phyloP scores from a whole-genome alignment of 2,797 vertebrate species.

The Typhlichthys eigenmanni region DNA sequence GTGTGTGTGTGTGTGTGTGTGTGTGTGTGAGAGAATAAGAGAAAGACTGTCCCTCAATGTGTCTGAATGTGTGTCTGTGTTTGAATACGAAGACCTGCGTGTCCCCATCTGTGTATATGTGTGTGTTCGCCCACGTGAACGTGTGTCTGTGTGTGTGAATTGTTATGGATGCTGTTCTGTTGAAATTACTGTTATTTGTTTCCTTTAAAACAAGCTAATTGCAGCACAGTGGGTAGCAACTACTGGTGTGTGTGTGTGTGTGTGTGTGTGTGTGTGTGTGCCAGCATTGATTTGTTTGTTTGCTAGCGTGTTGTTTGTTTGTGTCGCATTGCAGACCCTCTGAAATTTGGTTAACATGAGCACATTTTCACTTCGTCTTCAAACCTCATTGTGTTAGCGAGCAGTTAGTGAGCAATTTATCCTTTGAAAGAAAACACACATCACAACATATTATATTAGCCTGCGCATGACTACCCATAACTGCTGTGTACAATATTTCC shows the following conservation, averaged over 20 bases:
- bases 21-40: constrained; percentile 6
- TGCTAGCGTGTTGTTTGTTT: constrained; percentile 71
- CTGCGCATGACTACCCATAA: too few relatives aligned
- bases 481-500: too few relatives aligned
- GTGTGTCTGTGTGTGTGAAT: constrained; percentile 54
- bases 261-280: constrained; percentile 9
- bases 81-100: constrained; percentile 13
- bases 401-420: constrained; percentile 41
- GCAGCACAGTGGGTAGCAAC: constrained; percentile 56
- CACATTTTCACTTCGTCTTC: constrained; percentile 56
- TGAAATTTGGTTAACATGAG: constrained; percentile 63
- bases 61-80: neutral
- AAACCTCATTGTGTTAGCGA: constrained; percentile 47
- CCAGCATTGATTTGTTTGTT: constrained; percentile 41
- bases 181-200: constrained; percentile 78
- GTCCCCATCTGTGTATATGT: neutral
- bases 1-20: neutral
- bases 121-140: constrained; percentile 1
- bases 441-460: too few relatives aligned
- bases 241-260: constrained; percentile 1
- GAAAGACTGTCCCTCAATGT: neutral
- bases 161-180: constrained; percentile 70
- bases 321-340: constrained; percentile 57
- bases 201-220: constrained; percentile 81
- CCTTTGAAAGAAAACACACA: too few relatives aligned